Evolutionary conservation across 1,140 invertebrate species (phyloP), one percentile per base, ranked within the genome.

Genomic region (Hormaphis cornu): DNA sequence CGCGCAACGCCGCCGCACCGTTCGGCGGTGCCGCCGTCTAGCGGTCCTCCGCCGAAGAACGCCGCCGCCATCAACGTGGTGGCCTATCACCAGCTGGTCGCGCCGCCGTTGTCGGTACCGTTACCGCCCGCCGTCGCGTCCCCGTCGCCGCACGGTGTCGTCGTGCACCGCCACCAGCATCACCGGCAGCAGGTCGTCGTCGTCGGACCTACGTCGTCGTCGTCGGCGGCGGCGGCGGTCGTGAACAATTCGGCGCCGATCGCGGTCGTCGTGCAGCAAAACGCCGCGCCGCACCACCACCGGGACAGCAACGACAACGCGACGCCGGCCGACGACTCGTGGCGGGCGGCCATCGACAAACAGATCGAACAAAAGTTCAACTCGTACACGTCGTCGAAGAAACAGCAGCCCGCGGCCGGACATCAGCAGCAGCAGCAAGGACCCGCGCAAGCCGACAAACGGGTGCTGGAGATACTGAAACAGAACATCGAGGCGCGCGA

Each of bases 401-500:
- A 70, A 12, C 63, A 70, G n/a, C 71, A 72, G 20, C 8, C 12
- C n/a, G 40, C 12, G 14, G 6, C 40, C 40, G 2, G 14, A 3
- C n/a, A n/a, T 42, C n/a, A 3, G 10, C 33, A 20, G 1, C 53
- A 22, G 0, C 54, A 58, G 6, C 54, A 58, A 22, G 33, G 20
- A 3, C 54, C 33, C 2, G 50, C 37, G 24, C 70, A 72, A 12
- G 84, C 84, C 22, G 82, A 87, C 74, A 87, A 87, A 75, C 79
- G 83, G 46, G 85, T 87, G 18, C 76, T 87, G 58, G 87, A 82
- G 74, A 81, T 87, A 69, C 74, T 89, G 44, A 80, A 86, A 72
- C 86, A 83, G 72, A 88, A 83, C 75, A 77, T 88, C 71, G 86
- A 88, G 77, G 85, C 82, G 35, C 87, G 86, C 75, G 84, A 83